Evolutionary conservation across 2,113 vertebrate genomes (phyloP).

Genomic region (Tragelaphus scriptus): DNA sequence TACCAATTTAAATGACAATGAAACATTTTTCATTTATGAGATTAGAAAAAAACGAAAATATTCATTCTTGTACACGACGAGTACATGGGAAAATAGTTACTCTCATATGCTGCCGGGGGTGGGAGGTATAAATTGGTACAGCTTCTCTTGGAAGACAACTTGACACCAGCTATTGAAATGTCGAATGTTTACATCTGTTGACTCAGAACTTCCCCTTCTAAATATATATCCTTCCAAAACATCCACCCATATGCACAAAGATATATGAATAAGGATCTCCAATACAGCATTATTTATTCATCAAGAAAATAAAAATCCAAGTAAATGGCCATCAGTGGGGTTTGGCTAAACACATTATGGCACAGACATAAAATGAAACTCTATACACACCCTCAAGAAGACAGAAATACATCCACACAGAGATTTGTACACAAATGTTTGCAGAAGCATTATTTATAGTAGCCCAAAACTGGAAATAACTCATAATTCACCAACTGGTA

Average conservation of each 20-base stretch:
- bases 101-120: neutral
- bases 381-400: neutral
- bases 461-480: neutral
- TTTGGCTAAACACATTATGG: neutral
- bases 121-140: neutral
- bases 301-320: neutral
- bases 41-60: neutral
- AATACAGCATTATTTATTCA: neutral
- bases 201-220: neutral
- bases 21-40: neutral
- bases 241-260: neutral
- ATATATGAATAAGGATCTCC: neutral
- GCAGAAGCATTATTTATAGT: neutral
- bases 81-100: neutral
- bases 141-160: neutral
- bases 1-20: neutral
- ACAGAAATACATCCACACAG: neutral
- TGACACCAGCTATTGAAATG: neutral
- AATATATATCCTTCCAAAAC: neutral
- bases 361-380: neutral
- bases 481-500: neutral
- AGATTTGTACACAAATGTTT: neutral
- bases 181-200: neutral
- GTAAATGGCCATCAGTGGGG: neutral
- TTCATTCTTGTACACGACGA: neutral